phyloP scores from a whole-genome alignment of 2,113 vertebrate species.

The Neogobius melanostomus region DNA sequence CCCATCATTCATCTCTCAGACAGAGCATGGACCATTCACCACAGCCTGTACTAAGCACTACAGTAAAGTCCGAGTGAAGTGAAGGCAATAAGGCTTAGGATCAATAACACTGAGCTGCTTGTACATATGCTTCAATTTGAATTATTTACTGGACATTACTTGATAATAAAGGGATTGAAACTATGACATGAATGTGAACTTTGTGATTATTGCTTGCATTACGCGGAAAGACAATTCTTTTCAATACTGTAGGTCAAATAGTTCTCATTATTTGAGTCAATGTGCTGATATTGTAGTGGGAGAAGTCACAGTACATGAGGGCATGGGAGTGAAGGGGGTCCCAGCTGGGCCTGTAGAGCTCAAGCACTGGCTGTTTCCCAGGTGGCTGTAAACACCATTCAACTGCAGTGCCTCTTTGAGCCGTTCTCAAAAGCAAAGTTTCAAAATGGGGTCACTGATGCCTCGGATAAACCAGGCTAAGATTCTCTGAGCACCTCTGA shows the following conservation, averaged over 20 bases:
- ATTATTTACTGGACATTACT: neutral
- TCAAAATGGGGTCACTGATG: slow-evolving; percentile 12
- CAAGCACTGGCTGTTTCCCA: slow-evolving; percentile 12
- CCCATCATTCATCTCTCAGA: slow-evolving; percentile 45
- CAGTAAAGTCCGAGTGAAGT: slow-evolving; percentile 14
- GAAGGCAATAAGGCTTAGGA: slow-evolving; percentile 6
- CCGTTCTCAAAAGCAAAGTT: neutral
- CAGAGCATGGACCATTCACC: slow-evolving; percentile 9
- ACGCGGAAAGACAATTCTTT: too few species aligned
- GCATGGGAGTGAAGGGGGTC: slow-evolving; percentile 11
- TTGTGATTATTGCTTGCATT: too few species aligned
- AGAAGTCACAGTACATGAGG: neutral
- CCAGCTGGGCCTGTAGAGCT: neutral
- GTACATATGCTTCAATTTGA: neutral
- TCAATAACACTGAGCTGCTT: slow-evolving; percentile 14
- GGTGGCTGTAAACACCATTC: neutral
- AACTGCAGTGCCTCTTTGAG: slow-evolving; percentile 18
- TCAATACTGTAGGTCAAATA: too few species aligned
- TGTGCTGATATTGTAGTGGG: slow-evolving; percentile 9
- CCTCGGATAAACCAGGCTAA: slow-evolving; percentile 17
- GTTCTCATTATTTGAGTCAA: neutral
- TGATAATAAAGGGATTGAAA: too few species aligned
- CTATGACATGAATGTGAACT: too few species aligned
- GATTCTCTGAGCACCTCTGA: neutral
- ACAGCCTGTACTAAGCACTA: slow-evolving; percentile 6